A percentile compares a stretch with the other conserved stretches of the same genome.
Evolutionary conservation across 2,888 invertebrate genomes (phyloP).

Genomic region (Prenolepis imparis): DNA sequence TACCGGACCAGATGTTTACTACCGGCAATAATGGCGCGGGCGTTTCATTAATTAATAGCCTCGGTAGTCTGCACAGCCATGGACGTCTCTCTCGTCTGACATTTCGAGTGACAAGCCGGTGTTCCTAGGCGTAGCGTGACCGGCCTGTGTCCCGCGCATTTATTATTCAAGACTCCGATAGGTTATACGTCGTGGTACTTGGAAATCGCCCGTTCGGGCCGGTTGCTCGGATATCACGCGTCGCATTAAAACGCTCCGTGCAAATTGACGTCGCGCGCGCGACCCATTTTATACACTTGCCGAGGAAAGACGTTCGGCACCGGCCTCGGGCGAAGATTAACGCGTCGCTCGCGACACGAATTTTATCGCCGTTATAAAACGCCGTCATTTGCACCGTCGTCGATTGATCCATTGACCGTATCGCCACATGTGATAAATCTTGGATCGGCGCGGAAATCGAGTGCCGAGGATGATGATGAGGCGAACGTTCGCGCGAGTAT

Average conservation of each 20-base stretch:
- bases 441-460: constrained; percentile 1
- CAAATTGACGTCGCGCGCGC: constrained; percentile 72
- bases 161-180: constrained; percentile 84
- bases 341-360: constrained; percentile 43
- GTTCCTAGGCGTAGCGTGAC: constrained; percentile 83
- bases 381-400: constrained; percentile 3
- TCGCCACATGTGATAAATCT: constrained; percentile 22
- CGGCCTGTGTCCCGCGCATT: constrained; percentile 82
- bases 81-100: constrained; percentile 81
- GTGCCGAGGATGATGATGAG: constrained; percentile 20
- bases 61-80: constrained; percentile 76
- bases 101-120: constrained; percentile 85
- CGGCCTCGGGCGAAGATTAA: constrained; percentile 36
- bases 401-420: constrained; percentile 33
- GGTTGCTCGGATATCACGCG: constrained; percentile 75
- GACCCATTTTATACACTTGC: constrained; percentile 23
- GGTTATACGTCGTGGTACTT: constrained; percentile 80
- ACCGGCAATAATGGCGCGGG: constrained; percentile 70
- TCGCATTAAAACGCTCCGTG: constrained; percentile 77
- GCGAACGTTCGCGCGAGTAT: constrained; percentile 23
- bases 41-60: constrained; percentile 85
- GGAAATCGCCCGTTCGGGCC: constrained; percentile 72
- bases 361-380: constrained; percentile 46
- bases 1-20: constrained; percentile 66
- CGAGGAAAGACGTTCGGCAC: not conserved